These are phyloP conservation scores for Amphilophus citrinellus DNA, from an alignment of 2,113 vertebrate species.

Conservation along the genomic window DNA sequence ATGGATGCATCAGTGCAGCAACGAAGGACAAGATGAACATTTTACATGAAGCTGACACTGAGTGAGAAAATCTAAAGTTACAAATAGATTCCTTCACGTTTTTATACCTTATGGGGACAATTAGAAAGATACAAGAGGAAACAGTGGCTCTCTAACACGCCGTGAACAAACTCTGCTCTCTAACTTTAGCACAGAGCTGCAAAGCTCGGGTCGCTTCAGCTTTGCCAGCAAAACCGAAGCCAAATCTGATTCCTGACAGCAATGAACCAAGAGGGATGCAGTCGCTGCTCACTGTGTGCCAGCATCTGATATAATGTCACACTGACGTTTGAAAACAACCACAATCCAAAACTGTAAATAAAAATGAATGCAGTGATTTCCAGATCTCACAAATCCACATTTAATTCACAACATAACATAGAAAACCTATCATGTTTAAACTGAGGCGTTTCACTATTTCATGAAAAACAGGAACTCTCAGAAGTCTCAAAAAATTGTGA, in stretches of 20 bases:
- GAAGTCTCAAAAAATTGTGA: neutral
- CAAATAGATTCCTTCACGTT: slow-evolving; percentile 3
- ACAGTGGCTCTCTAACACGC: neutral
- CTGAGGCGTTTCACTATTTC: neutral
- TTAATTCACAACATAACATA: neutral
- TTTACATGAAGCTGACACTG: neutral
- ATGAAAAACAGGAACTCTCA: neutral
- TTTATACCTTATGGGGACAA: neutral
- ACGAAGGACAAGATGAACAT: fast-evolving
- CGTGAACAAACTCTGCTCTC: slow-evolving; percentile 5
- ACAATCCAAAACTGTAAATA: too few relatives aligned
- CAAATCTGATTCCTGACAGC: slow-evolving; percentile 29
- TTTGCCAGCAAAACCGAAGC: slow-evolving; percentile 18
- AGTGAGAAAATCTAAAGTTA: neutral
- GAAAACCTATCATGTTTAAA: neutral
- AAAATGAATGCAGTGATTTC: neutral
- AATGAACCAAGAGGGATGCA: slow-evolving; percentile 16
- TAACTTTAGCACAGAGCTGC: slow-evolving; percentile 9
- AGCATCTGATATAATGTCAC: neutral
- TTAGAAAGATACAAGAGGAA: slow-evolving; percentile 1
- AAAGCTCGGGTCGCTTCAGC: neutral
- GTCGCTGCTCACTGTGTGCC: neutral
- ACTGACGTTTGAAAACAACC: neutral
- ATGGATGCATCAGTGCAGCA: neutral
- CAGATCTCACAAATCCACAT: neutral